Percentiles rank a stretch among this genome's conserved stretches.
Evolutionary conservation across 2,888 invertebrate species (phyloP).

Genomic region (Pasiphila rectangulata): DNA sequence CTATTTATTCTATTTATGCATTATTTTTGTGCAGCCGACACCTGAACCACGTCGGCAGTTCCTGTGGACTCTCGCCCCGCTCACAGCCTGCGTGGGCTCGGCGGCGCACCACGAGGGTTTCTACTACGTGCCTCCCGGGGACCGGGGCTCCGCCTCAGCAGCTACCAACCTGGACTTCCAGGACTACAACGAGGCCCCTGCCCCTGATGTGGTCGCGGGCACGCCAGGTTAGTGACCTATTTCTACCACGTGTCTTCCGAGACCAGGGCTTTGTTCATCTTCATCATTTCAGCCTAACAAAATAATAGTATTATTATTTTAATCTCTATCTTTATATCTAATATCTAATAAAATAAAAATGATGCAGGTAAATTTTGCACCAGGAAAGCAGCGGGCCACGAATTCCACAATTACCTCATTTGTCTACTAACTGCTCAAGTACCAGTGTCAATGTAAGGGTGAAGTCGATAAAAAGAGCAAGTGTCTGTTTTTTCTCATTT

Average conservation of each 20-base stretch:
- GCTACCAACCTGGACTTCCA: conserved; percentile 83
- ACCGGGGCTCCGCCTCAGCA: conserved; percentile 82
- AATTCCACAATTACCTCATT: no score
- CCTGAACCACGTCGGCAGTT: conserved; percentile 88
- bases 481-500: no score
- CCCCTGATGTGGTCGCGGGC: conserved; percentile 90
- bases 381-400: no score
- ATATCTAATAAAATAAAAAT: not conserved
- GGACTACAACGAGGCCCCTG: conserved; percentile 77
- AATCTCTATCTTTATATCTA: no score
- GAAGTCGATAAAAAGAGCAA: no score
- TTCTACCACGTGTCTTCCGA: not conserved
- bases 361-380: not conserved
- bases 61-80: conserved; percentile 87
- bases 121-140: conserved; percentile 80
- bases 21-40: no score
- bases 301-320: no score
- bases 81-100: conserved; percentile 87
- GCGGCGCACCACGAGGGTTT: conserved; percentile 73
- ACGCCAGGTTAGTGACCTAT: conserved; percentile 76
- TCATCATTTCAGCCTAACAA: no score
- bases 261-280: no score
- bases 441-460: no score
- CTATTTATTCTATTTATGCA: no score
- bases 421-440: no score